A percentile compares a stretch with the other conserved stretches of the same genome.
These are phyloP conservation scores for Probosciger aterrimus DNA, from an alignment of 2,113 vertebrate genomes.

Conservation along the genomic window DNA sequence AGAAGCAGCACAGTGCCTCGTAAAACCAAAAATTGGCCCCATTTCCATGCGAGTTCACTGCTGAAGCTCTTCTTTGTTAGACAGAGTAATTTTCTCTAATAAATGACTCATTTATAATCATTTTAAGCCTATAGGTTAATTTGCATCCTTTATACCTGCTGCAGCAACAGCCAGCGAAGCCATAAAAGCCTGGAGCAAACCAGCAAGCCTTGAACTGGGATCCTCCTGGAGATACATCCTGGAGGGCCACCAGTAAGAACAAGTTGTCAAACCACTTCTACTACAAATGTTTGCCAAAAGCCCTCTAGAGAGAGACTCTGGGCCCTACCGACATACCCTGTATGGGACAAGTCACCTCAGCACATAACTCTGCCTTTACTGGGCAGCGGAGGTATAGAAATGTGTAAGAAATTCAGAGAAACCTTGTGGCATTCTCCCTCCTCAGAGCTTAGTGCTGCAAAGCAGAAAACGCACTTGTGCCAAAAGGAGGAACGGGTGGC, in stretches of 20 bases:
- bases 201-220: not conserved
- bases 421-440: not conserved
- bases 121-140: conserved; percentile 29
- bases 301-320: not conserved
- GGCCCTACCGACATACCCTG: not conserved
- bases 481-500: not conserved
- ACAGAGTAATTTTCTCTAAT: conserved; percentile 22
- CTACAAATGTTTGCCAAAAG: not conserved
- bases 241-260: not conserved
- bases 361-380: not conserved
- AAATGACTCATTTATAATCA: conserved; percentile 29
- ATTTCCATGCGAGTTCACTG: not conserved
- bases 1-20: not conserved
- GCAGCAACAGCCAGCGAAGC: not conserved
- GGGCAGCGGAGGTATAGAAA: not conserved
- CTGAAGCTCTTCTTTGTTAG: conserved; percentile 24
- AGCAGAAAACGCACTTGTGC: not conserved
- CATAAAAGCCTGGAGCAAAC: conserved; percentile 10
- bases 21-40: conserved; percentile 3
- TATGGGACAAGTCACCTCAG: not conserved
- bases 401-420: not conserved
- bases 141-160: not conserved
- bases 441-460: not conserved
- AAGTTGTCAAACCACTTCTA: not conserved
- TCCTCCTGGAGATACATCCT: not conserved